These are phyloP conservation scores for Anhinga anhinga DNA, from an alignment of 2,113 vertebrate species.

Conservation along the genomic window DNA sequence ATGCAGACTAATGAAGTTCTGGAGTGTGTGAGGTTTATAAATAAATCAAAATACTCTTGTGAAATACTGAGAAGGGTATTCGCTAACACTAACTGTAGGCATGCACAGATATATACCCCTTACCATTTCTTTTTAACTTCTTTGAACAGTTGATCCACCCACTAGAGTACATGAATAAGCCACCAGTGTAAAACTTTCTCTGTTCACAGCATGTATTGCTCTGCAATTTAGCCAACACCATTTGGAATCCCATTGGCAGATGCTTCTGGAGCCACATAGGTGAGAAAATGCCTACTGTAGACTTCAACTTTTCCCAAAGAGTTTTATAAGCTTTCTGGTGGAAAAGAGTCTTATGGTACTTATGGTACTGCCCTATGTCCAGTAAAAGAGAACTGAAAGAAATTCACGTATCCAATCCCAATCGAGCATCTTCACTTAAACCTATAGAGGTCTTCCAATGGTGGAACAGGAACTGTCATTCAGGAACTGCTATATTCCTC, in stretches of 20 bases:
- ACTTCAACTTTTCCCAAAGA: neutral
- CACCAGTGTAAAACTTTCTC: neutral
- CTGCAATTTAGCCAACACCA: neutral
- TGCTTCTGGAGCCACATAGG: neutral
- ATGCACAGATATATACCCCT: neutral
- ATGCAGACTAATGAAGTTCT: constrained; percentile 46
- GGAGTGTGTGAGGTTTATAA: constrained; percentile 5
- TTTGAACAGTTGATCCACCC: neutral
- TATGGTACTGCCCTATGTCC: neutral
- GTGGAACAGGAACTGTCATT: neutral
- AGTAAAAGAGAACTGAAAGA: neutral
- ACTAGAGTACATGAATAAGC: neutral
- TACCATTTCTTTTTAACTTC: neutral
- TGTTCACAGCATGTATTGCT: neutral
- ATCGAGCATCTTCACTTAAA: neutral
- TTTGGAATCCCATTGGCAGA: neutral
- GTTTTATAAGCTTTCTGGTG: neutral
- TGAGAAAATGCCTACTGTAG: neutral
- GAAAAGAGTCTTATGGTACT: neutral
- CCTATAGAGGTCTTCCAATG: accelerated
- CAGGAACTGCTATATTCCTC: neutral
- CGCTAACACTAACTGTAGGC: neutral
- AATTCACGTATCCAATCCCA: neutral
- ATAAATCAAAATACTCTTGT: constrained; percentile 20
- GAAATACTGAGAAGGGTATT: constrained; percentile 2